Evolutionary conservation across 2,113 vertebrate genomes (phyloP), one percentile per base, ranked within the genome.

Genomic region (Atractosteus spatula): DNA sequence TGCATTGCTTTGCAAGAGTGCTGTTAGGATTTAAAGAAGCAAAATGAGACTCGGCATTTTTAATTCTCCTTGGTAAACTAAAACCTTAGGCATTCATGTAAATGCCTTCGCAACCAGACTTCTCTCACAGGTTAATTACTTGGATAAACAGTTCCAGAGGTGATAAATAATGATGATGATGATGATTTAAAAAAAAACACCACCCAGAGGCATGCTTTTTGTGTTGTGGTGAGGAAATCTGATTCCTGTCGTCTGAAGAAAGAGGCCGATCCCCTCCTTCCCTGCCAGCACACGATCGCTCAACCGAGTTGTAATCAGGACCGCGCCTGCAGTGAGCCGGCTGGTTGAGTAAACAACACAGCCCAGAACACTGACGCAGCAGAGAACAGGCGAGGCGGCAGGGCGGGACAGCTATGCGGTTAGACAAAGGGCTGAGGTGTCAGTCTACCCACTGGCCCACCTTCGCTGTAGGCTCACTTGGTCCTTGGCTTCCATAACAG

Each of bases 291-390:
- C n/a, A n/a, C 5, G 57, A 11, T 59, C 57, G n/a, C 41, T 44
- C 69, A 61, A 41, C 45, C 69, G 62, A 11, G 13, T 13, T 8
- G 68, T 44, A 66, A 45, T 51, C 16, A 51, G 11, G 44, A 44
- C 61, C 63, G 73, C 8, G 16, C 16, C 63, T 65, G 41, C 54
- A 56, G 29, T 57, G 29, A 16, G 13, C 12, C 17, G 54, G 17
- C 45, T 42, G 17, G 44, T 17, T 8, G 44, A 14, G 44, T 10
- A 10, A 29, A 29, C 29, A 29, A 29, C 29, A 29, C 29, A 29
- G 29, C 29, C 29, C 29, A 13, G 29, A 68, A 54, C 71, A 42
- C 71, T 72, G 71, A 72, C 66, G 16, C 43, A 51, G 72, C 47
- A 4, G 11, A 56, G 55, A 17, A 16, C n/a, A 51, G 61, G 45